A percentile compares a stretch with the other conserved stretches of the same genome.
phyloP scores from a whole-genome alignment of 2,113 vertebrate species.

The Indicator maculatus region DNA sequence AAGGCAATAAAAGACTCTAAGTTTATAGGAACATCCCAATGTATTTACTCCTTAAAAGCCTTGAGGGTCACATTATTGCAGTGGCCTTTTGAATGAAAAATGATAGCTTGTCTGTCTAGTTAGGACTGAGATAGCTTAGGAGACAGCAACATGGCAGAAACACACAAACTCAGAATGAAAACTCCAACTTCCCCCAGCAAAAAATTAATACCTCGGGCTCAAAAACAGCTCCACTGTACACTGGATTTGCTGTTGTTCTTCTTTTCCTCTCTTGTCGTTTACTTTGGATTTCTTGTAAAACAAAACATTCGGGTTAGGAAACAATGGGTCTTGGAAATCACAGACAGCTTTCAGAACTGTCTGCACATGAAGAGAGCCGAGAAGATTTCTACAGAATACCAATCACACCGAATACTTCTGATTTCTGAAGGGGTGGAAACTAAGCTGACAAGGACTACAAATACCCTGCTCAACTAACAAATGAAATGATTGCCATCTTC shows the following conservation, averaged over 20 bases:
- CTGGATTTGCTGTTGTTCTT: constrained; percentile 97
- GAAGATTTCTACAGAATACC: neutral
- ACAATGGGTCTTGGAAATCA: neutral
- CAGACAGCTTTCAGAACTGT: neutral
- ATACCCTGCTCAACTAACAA: neutral
- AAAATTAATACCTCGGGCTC: constrained; percentile 91
- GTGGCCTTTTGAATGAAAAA: neutral
- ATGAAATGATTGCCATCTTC: neutral
- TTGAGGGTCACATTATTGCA: neutral
- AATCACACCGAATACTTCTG: neutral
- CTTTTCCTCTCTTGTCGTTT: constrained; percentile 96
- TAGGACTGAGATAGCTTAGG: neutral
- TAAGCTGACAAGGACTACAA: neutral
- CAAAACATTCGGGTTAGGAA: constrained; percentile 65
- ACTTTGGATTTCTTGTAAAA: constrained; percentile 94
- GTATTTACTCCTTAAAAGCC: neutral
- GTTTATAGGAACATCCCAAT: neutral
- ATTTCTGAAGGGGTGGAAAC: constrained; percentile 11
- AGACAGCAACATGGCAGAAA: neutral
- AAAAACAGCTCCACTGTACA: constrained; percentile 96
- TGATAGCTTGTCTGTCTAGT: neutral
- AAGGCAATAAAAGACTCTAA: neutral
- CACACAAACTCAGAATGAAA: neutral
- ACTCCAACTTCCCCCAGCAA: neutral
- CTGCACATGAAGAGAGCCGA: neutral